phyloP scores from a whole-genome alignment of 2,888 invertebrate species.

The Ischnus inquisitorius region DNA sequence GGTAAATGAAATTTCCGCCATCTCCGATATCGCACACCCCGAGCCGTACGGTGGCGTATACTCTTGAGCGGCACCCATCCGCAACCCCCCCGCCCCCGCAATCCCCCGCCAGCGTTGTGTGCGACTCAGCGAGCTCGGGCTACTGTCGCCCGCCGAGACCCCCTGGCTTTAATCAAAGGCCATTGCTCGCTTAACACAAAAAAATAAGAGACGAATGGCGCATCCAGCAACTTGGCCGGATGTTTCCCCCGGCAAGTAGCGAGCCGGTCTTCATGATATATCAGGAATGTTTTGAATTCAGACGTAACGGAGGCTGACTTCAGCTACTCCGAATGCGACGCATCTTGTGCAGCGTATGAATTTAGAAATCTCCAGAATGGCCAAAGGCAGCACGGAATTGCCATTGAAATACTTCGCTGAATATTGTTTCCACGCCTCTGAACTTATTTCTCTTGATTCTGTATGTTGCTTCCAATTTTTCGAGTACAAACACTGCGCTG shows the following conservation, averaged over 20 bases:
- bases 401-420: too few relatives aligned
- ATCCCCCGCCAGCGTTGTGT: conserved; percentile 62
- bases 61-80: conserved; percentile 51
- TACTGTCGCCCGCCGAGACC: conserved; percentile 70
- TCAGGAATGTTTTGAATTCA: not conserved
- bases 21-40: conserved; percentile 83
- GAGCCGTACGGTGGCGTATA: conserved; percentile 50
- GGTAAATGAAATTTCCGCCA: conserved; percentile 86
- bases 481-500: too few relatives aligned
- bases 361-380: too few relatives aligned
- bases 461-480: too few relatives aligned
- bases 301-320: not conserved
- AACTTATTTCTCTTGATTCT: too few relatives aligned
- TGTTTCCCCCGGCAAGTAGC: conserved; percentile 1
- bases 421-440: too few relatives aligned
- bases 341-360: too few relatives aligned
- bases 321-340: not conserved
- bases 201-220: conserved; percentile 48
- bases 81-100: conserved; percentile 59
- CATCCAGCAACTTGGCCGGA: conserved; percentile 10
- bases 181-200: conserved; percentile 76
- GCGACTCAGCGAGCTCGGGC: conserved; percentile 60
- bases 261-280: conserved; percentile 16
- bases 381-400: too few relatives aligned
- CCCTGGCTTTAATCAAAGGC: conserved; percentile 83